Base-by-base conservation (phyloP, 2,113 vertebrate genomes). In the Poeciliopsis turrubarensis region DNA sequence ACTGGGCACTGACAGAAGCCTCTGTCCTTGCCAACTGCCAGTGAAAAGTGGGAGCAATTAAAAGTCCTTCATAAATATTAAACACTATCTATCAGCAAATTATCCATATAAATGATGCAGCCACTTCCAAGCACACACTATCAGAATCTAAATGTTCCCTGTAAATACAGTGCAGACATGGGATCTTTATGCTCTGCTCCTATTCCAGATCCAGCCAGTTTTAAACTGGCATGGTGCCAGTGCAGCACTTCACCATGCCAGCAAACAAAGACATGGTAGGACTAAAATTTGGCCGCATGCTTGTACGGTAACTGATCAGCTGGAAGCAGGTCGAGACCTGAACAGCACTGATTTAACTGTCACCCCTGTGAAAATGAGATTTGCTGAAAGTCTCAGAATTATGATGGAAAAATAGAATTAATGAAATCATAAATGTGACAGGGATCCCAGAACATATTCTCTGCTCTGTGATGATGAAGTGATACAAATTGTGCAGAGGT, bases 101-200 rank as follows among this genome's bases (percentile, higher is more conserved):
- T 90, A 90, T 90, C 89, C 81, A 85, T 89, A 87, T 86, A 88
- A 92, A 91, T 88, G 86, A 88, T 91, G 83, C 82, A 89, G 90
- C 78, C 61, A 68, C 89, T 88, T 90, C 83, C 82, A 85, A 92
- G 88, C 87, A 76, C 22, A 78, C 85, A 86, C 73, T 60, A 89
- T 89, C 87, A 89, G 81, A 89, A 92, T 86, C 78, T 82, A 87
- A 90, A 90, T 80, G 87, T 80, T 85, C 83, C 78, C 81, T 90
- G 90, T 92, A 92, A 93, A 91, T 89, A 92, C 83, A 88, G 79
- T 86, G 89, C 88, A 84, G 89, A 87, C 88, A 91, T 82, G 82
- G 86, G 83, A 86, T 79, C 82, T 57, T 57, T 75, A 73, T 15
- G 41, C 83, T 80, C 64, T 65, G 78, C 81, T 92, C 84, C 92